Conservation (phyloP, 1,140 invertebrate genomes). For the Stenopsyche tienmushanensis region DNA sequence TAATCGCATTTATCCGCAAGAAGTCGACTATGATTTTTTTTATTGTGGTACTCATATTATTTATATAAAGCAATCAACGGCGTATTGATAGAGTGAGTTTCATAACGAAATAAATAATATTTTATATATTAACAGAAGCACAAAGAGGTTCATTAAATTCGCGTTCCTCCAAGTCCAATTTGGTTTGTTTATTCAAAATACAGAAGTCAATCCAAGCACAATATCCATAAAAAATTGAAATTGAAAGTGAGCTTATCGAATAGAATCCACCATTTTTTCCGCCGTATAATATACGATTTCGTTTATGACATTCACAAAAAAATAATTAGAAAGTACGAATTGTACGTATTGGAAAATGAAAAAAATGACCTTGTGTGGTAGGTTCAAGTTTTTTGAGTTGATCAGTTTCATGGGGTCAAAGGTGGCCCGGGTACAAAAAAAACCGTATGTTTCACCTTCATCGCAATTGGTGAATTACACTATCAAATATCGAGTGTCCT, state of each 20-base stretch:
- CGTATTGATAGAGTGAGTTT: no score
- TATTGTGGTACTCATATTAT: no score
- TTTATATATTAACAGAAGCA: no score
- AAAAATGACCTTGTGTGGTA: slow-evolving; percentile 14
- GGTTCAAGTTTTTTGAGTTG: slow-evolving; percentile 15
- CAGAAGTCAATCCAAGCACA: no score
- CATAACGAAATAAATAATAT: no score
- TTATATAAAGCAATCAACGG: no score
- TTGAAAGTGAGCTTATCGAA: neutral
- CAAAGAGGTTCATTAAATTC: no score
- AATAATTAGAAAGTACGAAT: slow-evolving; percentile 28
- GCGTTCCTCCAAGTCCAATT: no score
- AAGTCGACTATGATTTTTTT: no score
- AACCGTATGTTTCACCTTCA: slow-evolving; percentile 21
- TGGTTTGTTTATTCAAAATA: no score
- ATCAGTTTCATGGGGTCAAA: slow-evolving; percentile 21
- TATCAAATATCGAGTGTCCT: neutral
- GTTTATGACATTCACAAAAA: slow-evolving; percentile 7
- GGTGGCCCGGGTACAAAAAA: slow-evolving; percentile 3
- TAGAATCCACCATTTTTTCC: neutral
- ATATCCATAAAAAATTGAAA: no score
- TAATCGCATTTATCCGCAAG: no score
- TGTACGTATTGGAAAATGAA: neutral
- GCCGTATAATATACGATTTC: slow-evolving; percentile 10
- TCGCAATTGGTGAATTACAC: slow-evolving; percentile 2